Evolutionary conservation across 2,888 invertebrate species (phyloP).

Genomic region (Smittia sp.): DNA sequence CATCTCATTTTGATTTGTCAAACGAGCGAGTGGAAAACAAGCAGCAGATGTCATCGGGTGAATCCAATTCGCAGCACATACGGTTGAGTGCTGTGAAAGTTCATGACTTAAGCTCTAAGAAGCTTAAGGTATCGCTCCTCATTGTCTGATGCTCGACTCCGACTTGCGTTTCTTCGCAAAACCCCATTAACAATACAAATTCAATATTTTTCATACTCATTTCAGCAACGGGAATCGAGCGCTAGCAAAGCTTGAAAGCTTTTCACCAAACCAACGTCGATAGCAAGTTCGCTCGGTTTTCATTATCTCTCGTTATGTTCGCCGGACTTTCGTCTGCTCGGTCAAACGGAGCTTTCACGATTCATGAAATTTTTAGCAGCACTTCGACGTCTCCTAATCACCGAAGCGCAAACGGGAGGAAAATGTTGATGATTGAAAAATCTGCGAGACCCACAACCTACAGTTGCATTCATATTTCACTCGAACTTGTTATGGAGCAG

Average conservation of each 20-base stretch:
- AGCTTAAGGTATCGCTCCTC: conserved; percentile 32
- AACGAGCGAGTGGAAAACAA: not conserved
- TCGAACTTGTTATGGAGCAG: too few species aligned
- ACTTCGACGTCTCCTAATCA: too few species aligned
- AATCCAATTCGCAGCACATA: conserved; percentile 11
- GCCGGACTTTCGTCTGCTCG: not conserved
- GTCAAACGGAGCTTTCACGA: conserved; percentile 15
- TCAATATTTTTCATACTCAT: not conserved
- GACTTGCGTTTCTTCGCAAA: not conserved
- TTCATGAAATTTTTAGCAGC: not conserved
- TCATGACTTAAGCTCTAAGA: conserved; percentile 28
- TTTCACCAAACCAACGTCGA: not conserved
- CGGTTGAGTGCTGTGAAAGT: not conserved
- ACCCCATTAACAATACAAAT: not conserved
- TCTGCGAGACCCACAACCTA: too few species aligned
- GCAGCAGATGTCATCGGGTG: not conserved
- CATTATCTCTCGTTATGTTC: not conserved
- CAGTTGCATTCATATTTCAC: too few species aligned
- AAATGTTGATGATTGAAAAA: too few species aligned
- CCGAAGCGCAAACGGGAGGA: too few species aligned
- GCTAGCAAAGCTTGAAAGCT: not conserved
- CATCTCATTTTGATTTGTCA: not conserved
- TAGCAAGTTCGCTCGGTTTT: not conserved
- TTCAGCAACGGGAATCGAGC: not conserved
- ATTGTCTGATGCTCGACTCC: not conserved